phyloP scores from a whole-genome alignment of 2,113 vertebrate genomes.

The Rhinopomastus cyanomelas region DNA sequence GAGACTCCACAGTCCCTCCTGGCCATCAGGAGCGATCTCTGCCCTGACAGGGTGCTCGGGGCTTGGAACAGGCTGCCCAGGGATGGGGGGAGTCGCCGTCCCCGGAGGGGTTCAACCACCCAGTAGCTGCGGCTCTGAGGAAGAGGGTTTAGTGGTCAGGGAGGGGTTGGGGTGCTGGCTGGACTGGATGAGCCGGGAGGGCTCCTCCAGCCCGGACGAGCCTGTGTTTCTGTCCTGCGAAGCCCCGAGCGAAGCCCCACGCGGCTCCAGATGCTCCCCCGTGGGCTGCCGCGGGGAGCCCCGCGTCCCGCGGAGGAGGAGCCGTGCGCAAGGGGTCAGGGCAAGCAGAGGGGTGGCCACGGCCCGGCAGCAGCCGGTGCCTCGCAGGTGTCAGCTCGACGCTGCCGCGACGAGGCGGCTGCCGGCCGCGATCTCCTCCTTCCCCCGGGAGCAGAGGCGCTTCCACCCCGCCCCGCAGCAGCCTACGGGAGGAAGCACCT shows the following conservation, averaged over 20 bases:
- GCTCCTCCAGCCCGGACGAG: too few relatives aligned
- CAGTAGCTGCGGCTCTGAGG: too few relatives aligned
- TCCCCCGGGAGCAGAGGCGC: neutral
- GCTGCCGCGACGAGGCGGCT: too few relatives aligned
- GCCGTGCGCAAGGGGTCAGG: neutral
- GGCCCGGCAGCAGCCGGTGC: neutral
- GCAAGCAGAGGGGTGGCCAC: neutral
- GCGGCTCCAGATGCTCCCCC: neutral
- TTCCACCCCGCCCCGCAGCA: neutral
- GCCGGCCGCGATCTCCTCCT: neutral
- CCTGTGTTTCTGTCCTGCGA: neutral
- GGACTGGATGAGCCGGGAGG: too few relatives aligned
- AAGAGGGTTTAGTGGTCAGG: too few relatives aligned
- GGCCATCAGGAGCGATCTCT: too few relatives aligned
- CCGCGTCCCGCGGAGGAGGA: neutral
- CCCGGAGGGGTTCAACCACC: too few relatives aligned
- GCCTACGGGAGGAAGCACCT: conserved; percentile 25
- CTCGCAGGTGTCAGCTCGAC: neutral
- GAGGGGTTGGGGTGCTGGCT: too few relatives aligned
- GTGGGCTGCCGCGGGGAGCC: neutral
- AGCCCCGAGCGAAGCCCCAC: neutral
- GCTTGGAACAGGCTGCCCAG: too few relatives aligned
- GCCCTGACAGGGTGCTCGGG: too few relatives aligned
- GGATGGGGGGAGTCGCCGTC: too few relatives aligned
- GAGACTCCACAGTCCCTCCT: too few relatives aligned